Evolutionary conservation across 2,797 vertebrate species (phyloP).

Genomic region (Diglossa cyanea): DNA sequence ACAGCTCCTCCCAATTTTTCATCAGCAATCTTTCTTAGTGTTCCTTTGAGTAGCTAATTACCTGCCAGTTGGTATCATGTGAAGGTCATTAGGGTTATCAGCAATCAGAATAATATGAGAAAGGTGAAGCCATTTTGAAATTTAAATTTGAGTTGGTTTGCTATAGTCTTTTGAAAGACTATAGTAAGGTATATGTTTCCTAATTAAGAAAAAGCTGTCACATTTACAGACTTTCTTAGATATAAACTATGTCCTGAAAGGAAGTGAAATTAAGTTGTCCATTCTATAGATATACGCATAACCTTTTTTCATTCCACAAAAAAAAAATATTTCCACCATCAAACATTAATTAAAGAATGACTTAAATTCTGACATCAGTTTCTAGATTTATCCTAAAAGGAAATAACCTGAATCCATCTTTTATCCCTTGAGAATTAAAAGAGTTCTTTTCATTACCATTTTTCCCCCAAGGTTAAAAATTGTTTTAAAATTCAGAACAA

Average conservation of each 20-base stretch:
- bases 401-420: background rate
- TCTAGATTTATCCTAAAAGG: background rate
- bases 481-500: background rate
- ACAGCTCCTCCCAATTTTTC: background rate
- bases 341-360: background rate
- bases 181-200: background rate
- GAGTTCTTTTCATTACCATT: background rate
- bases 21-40: background rate
- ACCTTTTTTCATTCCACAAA: background rate
- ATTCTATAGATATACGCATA: background rate
- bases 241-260: background rate
- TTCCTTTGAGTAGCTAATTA: background rate
- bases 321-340: background rate
- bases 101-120: background rate
- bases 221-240: background rate
- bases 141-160: background rate
- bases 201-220: slow-evolving; percentile 14
- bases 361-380: background rate
- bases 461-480: background rate
- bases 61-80: background rate
- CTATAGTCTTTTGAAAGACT: background rate
- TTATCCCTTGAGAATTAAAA: background rate
- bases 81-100: background rate
- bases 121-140: background rate
- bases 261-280: background rate